Conservation (phyloP, 1,140 invertebrate species). For the Drosophila athabasca region DNA sequence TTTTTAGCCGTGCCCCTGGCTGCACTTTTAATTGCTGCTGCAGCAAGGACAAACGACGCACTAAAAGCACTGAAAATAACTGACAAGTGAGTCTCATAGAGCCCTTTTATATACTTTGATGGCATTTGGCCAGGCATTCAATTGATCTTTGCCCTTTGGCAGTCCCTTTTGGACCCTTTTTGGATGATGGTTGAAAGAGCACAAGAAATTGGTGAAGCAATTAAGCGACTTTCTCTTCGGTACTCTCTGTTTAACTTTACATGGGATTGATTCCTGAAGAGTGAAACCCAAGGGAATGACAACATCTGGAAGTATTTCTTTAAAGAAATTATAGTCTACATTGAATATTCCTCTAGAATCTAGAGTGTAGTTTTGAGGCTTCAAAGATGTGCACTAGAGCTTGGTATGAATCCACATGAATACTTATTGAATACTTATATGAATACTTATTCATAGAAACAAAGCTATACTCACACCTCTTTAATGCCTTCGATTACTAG, state of each 20-base stretch:
- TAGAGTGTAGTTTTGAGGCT: too few relatives aligned
- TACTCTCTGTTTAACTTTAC: neutral
- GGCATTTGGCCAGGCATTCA: conserved; percentile 27
- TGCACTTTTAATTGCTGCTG: conserved; percentile 1
- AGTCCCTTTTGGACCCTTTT: neutral
- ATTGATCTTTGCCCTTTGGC: conserved; percentile 42
- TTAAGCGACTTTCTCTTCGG: conserved; percentile 49
- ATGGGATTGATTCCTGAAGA: too few relatives aligned
- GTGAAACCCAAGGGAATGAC: too few relatives aligned
- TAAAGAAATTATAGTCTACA: too few relatives aligned
- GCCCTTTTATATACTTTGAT: conserved; percentile 29
- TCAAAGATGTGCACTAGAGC: too few relatives aligned
- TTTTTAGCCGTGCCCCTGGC: too few relatives aligned
- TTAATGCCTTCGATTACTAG: neutral
- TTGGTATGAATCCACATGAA: too few relatives aligned
- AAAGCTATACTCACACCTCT: neutral
- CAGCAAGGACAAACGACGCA: conserved; percentile 16
- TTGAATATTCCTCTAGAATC: too few relatives aligned
- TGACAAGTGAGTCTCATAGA: conserved; percentile 30
- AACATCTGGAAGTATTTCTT: too few relatives aligned
- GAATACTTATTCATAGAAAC: too few relatives aligned
- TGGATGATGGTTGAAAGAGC: conserved; percentile 10
- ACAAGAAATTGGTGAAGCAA: conserved; percentile 43
- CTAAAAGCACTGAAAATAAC: conserved; percentile 23
- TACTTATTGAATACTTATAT: too few relatives aligned